A percentile compares a stretch with the other conserved stretches of the same genome.
Conservation (phyloP, 92 coral and sea anemone species). For the Bergia puertoricense region DNA sequence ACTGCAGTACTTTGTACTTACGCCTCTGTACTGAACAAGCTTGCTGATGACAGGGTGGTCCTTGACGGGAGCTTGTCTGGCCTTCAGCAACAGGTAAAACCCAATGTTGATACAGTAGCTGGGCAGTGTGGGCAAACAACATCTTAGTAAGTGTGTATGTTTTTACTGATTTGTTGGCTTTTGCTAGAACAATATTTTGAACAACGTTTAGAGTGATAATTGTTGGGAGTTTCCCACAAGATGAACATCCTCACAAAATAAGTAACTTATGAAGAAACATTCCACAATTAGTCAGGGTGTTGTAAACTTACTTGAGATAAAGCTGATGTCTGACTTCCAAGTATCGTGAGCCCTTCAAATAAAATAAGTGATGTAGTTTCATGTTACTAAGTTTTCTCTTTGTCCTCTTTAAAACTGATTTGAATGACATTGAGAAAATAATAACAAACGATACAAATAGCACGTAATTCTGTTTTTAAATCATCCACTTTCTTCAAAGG, state of each 20-base stretch:
- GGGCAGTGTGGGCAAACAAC: neutral
- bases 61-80: constrained; percentile 80
- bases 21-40: constrained; percentile 90
- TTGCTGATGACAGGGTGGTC: constrained; percentile 94
- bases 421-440: no score
- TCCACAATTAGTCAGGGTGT: neutral
- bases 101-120: constrained; percentile 93
- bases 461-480: neutral
- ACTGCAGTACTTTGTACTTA: constrained; percentile 37
- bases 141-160: neutral
- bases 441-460: neutral
- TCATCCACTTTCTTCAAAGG: neutral
- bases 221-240: neutral
- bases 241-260: no score
- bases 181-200: neutral
- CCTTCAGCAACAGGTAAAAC: constrained; percentile 86
- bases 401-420: no score
- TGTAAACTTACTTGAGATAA: constrained; percentile 78
- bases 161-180: neutral
- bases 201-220: neutral
- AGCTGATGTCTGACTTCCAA: constrained; percentile 86
- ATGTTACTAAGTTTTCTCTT: neutral
- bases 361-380: neutral
- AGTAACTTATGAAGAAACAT: neutral
- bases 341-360: constrained; percentile 79